Base-by-base conservation (phyloP, 2,113 vertebrate species). In the Prietella phreatophila region DNA sequence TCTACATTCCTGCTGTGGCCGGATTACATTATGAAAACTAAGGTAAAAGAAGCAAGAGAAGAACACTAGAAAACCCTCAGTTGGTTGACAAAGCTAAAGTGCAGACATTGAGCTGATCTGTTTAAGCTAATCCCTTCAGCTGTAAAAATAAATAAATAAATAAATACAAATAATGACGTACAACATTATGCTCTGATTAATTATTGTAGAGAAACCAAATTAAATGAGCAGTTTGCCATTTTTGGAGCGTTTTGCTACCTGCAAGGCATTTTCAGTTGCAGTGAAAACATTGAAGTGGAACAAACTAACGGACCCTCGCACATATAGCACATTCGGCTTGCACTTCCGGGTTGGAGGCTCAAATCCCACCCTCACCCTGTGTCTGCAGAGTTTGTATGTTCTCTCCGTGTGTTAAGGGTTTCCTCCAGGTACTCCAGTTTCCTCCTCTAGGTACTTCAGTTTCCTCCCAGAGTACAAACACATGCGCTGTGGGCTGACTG, bases 1-100 rank as follows among this genome's bases (percentile, higher is more conserved):
- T 73, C 86, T 80, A 86, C 79, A 89, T 89, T 89, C 84, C 86
- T 65, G 30, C 85, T 55, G 27, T 69, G 69, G 61, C 69, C 47
- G 25, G 73, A 85, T 88, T 84, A 84, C 30, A 79, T 81, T 86
- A 83, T 69, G n/a, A 81, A 42, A 83, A 78, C n/a, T n/a, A 84
- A 86, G 60, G 50, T 14, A 20, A 39, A 22, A n/a, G 25, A 61
- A 61, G 53, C 30, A 56, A 58, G 65, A n/a, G 19, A 42, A n/a
- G 73, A 73, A 36, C 14, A 33, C 20, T 55, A 30, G 14, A 53
- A 63, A 89, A 71, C 73, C 58, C 2, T 86, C 56, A 33, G 36
- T 13, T 20, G 76, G 61, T 33, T 27, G 30, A 53, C 11, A 30
- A 79, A 67, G 17, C 42, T 86, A 11, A 65, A 36, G 6, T 58